Evolutionary conservation across 1,140 invertebrate genomes (phyloP), one percentile per base, ranked within the genome.

Genomic region (Achatina immaculata): DNA sequence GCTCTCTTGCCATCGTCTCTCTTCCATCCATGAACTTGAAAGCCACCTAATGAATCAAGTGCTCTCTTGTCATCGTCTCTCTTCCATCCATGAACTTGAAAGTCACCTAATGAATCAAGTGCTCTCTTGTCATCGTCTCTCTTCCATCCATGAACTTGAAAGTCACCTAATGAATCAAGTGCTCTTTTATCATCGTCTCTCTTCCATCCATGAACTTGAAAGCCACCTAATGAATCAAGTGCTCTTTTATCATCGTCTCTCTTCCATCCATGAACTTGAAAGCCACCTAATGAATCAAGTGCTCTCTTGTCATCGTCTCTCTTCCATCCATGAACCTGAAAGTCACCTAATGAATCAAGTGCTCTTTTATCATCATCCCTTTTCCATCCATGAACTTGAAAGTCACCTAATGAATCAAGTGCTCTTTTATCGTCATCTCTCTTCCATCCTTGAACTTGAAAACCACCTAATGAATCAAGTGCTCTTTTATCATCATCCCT

Each of bases 281-380:
- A 36, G 14, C 55, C 51, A 40, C 51, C 48, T 36, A 36, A 16
- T 4, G 36, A 40, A 24, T 21, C 40, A 24, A 55, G 14, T 36
- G 43, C 24, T 38, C 74, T 36, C 34, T 62, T 58, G 21, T 75
- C 43, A 34, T 42, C 34, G 16, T 51, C 51, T 28, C 74, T 62
- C n/a, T 62, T 58, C 74, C 51, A 55, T 28, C 74, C 48, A 19
- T 62, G 36, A 34, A 55, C 74, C 14, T 62, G 34, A 40, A 58
- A 55, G 9, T 38, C 58, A 40, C 58, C 74, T 51, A 55, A 38
- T 1, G 51, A 36, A 40, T 77, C 74, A 38, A 55, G 24, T 7
- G 36, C 34, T 42, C 51, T 36, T 45, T 48, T 68, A 24, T 79
- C 77, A n/a, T 38, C 45, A 19, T 58, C 74, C 14, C 74, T 77